Conservation (phyloP, 2,113 vertebrate genomes). For the Rhea pennata region DNA sequence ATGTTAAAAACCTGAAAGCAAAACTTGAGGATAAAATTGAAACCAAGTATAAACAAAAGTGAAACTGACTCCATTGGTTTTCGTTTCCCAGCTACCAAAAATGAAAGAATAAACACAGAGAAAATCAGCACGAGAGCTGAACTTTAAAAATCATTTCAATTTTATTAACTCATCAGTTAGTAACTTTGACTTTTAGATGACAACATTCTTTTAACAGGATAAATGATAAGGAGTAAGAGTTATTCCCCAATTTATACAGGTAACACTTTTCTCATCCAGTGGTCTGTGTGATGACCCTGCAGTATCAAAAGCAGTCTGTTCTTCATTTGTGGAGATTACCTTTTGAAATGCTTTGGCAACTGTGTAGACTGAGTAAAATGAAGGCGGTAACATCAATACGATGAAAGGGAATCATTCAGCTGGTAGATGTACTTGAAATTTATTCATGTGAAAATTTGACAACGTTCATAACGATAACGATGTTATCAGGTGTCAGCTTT, state of each 20-base stretch:
- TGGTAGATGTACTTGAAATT: not conserved
- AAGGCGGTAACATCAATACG: not conserved
- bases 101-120: conserved; percentile 47
- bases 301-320: rapidly evolving
- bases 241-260: not conserved
- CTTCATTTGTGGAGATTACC: not conserved
- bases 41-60: conserved; percentile 68
- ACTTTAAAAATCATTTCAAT: not conserved
- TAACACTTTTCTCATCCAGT: not conserved
- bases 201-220: not conserved
- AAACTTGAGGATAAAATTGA: conserved; percentile 68
- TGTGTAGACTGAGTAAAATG: not conserved
- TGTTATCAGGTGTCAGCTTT: not conserved
- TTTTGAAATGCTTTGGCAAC: not conserved
- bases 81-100: conserved; percentile 55
- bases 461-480: too few species aligned
- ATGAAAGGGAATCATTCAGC: not conserved
- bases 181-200: not conserved
- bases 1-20: conserved; percentile 59
- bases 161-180: not conserved
- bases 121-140: not conserved
- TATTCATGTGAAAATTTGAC: not conserved
- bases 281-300: rapidly evolving
- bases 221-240: not conserved
- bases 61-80: conserved; percentile 45